A percentile compares a stretch with the other conserved stretches of the same genome.
Conservation (phyloP, 2,113 vertebrate genomes). For the Alligator sinensis region DNA sequence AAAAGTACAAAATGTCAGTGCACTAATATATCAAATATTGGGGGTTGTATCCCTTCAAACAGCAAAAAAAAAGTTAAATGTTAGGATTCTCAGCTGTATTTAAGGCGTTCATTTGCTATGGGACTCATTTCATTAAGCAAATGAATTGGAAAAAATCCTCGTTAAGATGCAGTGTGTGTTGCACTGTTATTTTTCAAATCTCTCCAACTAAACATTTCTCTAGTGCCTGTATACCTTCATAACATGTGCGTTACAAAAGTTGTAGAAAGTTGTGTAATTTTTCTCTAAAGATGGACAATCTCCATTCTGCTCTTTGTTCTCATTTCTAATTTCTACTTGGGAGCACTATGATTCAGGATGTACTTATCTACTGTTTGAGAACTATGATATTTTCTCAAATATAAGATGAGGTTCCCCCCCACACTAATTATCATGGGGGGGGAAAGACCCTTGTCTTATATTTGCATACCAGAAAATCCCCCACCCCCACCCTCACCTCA, state of each 20-base stretch:
- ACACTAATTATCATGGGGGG: too few species aligned
- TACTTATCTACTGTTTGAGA: neutral
- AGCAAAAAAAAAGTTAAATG: neutral
- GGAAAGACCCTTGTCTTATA: too few species aligned
- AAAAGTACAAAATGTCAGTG: conserved; percentile 30
- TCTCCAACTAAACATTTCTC: neutral
- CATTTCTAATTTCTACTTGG: neutral
- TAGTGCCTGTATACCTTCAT: fast-evolving
- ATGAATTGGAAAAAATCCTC: neutral
- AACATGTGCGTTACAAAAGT: neutral
- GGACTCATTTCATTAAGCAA: conserved; percentile 23
- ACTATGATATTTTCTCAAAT: neutral
- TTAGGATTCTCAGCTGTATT: neutral
- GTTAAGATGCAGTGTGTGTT: neutral
- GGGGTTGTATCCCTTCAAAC: neutral
- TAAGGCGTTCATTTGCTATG: neutral
- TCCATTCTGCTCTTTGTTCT: neutral
- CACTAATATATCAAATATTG: neutral
- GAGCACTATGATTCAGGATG: neutral
- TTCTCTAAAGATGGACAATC: neutral
- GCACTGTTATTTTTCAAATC: neutral
- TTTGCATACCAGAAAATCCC: too few species aligned
- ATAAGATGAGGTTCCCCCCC: too few species aligned
- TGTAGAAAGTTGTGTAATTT: neutral
- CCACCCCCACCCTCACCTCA: too few species aligned